Evolutionary conservation across 2,888 invertebrate species (phyloP).

Genomic region (Agrochola circellaris): DNA sequence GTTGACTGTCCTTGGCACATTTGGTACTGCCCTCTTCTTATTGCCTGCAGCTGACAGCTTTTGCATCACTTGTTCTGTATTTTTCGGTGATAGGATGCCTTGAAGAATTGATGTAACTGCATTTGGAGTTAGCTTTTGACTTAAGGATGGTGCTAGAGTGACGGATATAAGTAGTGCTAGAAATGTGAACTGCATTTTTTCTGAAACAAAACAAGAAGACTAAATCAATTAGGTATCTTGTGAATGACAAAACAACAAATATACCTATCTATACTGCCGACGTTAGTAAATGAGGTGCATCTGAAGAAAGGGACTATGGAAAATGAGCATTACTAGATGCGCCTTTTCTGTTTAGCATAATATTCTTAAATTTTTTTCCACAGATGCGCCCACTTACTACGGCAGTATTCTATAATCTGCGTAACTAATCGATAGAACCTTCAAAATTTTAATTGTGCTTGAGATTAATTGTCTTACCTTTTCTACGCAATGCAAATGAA

Average conservation of each 20-base stretch:
- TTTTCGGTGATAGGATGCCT: slow-evolving; percentile 71
- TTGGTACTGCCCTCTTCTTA: neutral
- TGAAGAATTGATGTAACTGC: slow-evolving; percentile 65
- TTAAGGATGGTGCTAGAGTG: slow-evolving; percentile 25
- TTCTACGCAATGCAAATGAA: neutral
- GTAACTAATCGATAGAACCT: too few relatives aligned
- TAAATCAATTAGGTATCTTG: too few relatives aligned
- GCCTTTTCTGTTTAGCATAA: too few relatives aligned
- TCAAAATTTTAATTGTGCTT: too few relatives aligned
- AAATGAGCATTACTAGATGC: too few relatives aligned
- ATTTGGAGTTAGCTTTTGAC: slow-evolving; percentile 54
- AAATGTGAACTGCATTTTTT: slow-evolving; percentile 45
- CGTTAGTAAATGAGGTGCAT: too few relatives aligned
- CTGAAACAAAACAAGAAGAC: slow-evolving; percentile 48
- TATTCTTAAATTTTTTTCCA: too few relatives aligned
- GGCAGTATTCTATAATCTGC: too few relatives aligned
- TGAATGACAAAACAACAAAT: too few relatives aligned
- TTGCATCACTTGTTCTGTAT: slow-evolving; percentile 67
- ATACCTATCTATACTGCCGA: too few relatives aligned
- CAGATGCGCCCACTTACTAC: too few relatives aligned
- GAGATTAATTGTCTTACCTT: slow-evolving; percentile 31
- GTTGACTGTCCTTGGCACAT: neutral
- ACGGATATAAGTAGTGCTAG: slow-evolving; percentile 39
- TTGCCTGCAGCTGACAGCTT: slow-evolving; percentile 56
- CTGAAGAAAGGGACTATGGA: too few relatives aligned